phyloP scores from a whole-genome alignment of 2,113 vertebrate species.

The Sinocyclocheilus maitianheensis region DNA sequence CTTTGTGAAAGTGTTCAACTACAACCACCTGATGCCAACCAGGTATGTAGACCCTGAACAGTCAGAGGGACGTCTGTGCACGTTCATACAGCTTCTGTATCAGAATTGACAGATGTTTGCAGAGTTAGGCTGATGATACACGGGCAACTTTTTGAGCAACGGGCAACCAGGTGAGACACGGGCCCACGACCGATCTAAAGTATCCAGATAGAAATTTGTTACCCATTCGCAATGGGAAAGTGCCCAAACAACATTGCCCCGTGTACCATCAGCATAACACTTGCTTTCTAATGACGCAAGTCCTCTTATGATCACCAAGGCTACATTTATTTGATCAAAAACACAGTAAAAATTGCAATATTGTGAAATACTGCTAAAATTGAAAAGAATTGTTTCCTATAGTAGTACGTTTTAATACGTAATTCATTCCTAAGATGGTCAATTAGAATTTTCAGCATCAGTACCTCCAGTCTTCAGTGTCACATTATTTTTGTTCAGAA shows the following conservation, averaged over 20 bases:
- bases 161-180: too few species aligned
- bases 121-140: too few species aligned
- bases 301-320: neutral
- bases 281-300: neutral
- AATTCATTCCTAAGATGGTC: neutral
- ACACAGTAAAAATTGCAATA: neutral
- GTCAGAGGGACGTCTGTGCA: neutral
- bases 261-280: too few species aligned
- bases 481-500: neutral
- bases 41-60: constrained; percentile 74
- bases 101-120: too few species aligned
- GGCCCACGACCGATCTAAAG: too few species aligned
- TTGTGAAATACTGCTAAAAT: too few species aligned
- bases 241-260: too few species aligned
- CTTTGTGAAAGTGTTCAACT: constrained; percentile 97
- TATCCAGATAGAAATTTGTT: too few species aligned
- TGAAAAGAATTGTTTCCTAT: neutral
- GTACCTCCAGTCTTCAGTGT: neutral
- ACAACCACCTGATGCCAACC: constrained; percentile 99
- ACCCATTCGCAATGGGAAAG: too few species aligned
- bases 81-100: neutral
- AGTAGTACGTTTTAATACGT: neutral
- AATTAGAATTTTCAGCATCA: neutral
- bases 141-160: too few species aligned
- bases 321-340: neutral